Percentiles rank a stretch among this genome's conserved stretches.
phyloP scores from a whole-genome alignment of 2,888 invertebrate genomes.

The Torymus tubicola region DNA sequence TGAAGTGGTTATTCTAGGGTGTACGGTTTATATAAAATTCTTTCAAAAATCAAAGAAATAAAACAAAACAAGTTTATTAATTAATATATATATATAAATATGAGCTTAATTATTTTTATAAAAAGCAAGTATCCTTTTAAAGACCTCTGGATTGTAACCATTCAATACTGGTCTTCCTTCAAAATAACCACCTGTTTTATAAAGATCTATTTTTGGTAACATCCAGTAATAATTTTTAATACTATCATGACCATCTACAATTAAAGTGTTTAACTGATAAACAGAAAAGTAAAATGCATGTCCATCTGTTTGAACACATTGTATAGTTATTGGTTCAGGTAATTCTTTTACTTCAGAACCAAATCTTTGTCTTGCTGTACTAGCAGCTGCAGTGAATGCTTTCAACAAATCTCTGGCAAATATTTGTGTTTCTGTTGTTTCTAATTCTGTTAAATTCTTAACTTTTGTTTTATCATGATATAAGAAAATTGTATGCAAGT shows the following conservation, averaged over 20 bases:
- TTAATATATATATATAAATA: constrained; percentile 31
- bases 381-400: constrained; percentile 86
- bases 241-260: constrained; percentile 80
- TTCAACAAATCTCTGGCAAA: constrained; percentile 84
- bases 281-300: constrained; percentile 87
- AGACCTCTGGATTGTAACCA: constrained; percentile 88
- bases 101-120: constrained; percentile 81
- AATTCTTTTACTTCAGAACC: constrained; percentile 83
- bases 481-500: constrained; percentile 88
- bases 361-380: constrained; percentile 85
- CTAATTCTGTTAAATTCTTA: constrained; percentile 83
- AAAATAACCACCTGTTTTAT: constrained; percentile 82
- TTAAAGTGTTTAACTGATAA: constrained; percentile 89
- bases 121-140: constrained; percentile 87
- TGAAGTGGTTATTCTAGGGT: constrained; percentile 82
- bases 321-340: constrained; percentile 88
- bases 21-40: constrained; percentile 82
- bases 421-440: constrained; percentile 83
- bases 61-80: constrained; percentile 38
- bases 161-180: constrained; percentile 82
- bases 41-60: constrained; percentile 70
- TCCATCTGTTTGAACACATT: constrained; percentile 90
- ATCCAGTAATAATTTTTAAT: constrained; percentile 90
- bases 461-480: constrained; percentile 83
- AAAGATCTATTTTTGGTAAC: constrained; percentile 81